These are phyloP conservation scores for Pardalotus punctatus DNA, from an alignment of 2,113 vertebrate genomes.

Conservation along the genomic window DNA sequence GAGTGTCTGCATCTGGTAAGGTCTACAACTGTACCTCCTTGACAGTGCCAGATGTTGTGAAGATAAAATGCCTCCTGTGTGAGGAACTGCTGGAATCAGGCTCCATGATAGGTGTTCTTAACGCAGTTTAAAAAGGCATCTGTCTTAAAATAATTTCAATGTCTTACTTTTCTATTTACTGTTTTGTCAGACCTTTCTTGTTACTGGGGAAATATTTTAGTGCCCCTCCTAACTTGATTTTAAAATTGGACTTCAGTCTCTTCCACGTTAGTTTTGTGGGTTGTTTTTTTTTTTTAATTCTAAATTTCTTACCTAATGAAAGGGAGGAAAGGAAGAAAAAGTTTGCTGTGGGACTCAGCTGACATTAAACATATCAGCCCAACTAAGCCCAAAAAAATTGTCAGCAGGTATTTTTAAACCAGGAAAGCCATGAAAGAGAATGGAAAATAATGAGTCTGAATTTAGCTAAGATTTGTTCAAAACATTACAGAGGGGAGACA, in stretches of 20 bases:
- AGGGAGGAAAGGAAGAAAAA: not conserved
- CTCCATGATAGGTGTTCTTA: constrained; percentile 70
- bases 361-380: not conserved
- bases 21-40: constrained; percentile 63
- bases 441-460: not conserved
- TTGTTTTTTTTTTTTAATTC: not conserved
- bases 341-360: not conserved
- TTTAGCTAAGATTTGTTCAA: constrained; percentile 15
- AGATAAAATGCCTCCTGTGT: constrained; percentile 76
- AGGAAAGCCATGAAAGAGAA: not conserved
- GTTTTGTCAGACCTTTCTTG: constrained; percentile 40
- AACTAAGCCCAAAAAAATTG: not conserved
- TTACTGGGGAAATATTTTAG: constrained; percentile 3
- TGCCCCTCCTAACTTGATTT: not conserved
- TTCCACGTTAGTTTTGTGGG: not conserved
- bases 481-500: not conserved
- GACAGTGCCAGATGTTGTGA: constrained; percentile 78
- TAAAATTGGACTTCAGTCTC: not conserved
- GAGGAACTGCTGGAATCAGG: constrained; percentile 65
- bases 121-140: constrained; percentile 77
- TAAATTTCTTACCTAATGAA: not conserved
- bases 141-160: constrained; percentile 75
- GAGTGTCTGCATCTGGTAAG: constrained; percentile 69
- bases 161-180: constrained; percentile 70
- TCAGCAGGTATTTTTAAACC: not conserved